Evolutionary conservation across 2,888 invertebrate species (phyloP).

Genomic region (Synergus japonicus): DNA sequence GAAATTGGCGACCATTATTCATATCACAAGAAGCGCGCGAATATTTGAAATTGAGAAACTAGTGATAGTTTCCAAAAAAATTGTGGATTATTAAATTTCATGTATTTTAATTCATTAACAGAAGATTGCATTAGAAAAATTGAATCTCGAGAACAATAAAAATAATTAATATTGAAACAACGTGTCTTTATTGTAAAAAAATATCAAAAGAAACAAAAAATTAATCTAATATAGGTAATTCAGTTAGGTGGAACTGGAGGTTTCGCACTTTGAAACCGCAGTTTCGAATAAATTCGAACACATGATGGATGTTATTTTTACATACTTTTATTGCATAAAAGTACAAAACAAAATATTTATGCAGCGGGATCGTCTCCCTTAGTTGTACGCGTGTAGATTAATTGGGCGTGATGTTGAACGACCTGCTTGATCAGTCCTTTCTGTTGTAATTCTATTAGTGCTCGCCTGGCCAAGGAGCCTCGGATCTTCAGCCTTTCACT

Average conservation of each 20-base stretch:
- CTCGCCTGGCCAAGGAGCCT: constrained; percentile 96
- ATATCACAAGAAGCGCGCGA: too few relatives aligned
- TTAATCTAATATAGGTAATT: background rate
- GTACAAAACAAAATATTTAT: constrained; percentile 77
- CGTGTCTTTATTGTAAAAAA: background rate
- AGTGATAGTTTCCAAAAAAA: too few relatives aligned
- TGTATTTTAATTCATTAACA: too few relatives aligned
- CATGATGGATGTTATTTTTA: constrained; percentile 4
- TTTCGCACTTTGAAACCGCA: background rate
- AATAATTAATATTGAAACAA: background rate
- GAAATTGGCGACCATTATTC: too few relatives aligned
- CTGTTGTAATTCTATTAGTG: constrained; percentile 94
- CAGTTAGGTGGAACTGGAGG: background rate
- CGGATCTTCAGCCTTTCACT: constrained; percentile 99
- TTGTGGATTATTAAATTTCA: too few relatives aligned
- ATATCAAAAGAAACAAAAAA: background rate
- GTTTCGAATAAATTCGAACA: background rate
- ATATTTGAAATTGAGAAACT: too few relatives aligned
- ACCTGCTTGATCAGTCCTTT: constrained; percentile 98
- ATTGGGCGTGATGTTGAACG: constrained; percentile 96
- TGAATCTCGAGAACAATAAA: background rate
- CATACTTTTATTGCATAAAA: constrained; percentile 69
- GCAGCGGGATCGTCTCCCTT: constrained; percentile 93
- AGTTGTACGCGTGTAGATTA: constrained; percentile 97
- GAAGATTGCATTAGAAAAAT: too few relatives aligned